phyloP scores from a whole-genome alignment of 2,888 invertebrate species.

The Orthosia gracilis region DNA sequence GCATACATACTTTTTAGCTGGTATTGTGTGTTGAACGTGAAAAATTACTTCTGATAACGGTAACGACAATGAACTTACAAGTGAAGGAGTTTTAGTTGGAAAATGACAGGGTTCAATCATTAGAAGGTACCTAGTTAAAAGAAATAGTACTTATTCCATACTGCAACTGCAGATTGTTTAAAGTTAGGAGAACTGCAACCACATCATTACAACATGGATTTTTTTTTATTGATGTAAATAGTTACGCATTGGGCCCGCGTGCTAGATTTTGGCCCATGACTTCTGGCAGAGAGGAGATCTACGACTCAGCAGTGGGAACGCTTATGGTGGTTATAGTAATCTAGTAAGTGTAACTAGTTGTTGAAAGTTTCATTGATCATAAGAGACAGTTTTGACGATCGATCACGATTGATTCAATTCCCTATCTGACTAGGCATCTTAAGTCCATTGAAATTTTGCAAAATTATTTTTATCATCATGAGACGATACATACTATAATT shows the following conservation, averaged over 20 bases:
- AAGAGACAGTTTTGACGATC: neutral
- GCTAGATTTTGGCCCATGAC: too few relatives aligned
- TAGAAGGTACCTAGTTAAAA: neutral
- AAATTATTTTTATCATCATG: neutral
- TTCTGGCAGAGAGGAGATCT: too few relatives aligned
- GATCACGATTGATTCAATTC: slow-evolving; percentile 23
- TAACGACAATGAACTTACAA: slow-evolving; percentile 1
- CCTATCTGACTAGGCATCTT: neutral
- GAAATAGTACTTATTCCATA: too few relatives aligned
- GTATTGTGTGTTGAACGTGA: slow-evolving; percentile 20
- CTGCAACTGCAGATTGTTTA: neutral
- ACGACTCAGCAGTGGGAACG: too few relatives aligned
- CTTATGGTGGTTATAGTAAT: too few relatives aligned
- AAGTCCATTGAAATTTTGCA: neutral
- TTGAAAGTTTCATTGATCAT: neutral
- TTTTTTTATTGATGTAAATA: neutral
- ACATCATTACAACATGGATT: neutral
- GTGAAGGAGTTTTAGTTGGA: slow-evolving; percentile 1
- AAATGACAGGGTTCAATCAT: slow-evolving; percentile 9
- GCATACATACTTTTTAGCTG: slow-evolving; percentile 25
- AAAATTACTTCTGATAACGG: slow-evolving; percentile 29
- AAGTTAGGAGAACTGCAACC: neutral
- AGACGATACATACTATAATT: neutral
- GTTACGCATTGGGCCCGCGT: too few relatives aligned
- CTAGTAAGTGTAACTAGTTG: neutral